Evolutionary conservation across 2,888 invertebrate species (phyloP).

Genomic region (Elaeidobius kamerunicus): DNA sequence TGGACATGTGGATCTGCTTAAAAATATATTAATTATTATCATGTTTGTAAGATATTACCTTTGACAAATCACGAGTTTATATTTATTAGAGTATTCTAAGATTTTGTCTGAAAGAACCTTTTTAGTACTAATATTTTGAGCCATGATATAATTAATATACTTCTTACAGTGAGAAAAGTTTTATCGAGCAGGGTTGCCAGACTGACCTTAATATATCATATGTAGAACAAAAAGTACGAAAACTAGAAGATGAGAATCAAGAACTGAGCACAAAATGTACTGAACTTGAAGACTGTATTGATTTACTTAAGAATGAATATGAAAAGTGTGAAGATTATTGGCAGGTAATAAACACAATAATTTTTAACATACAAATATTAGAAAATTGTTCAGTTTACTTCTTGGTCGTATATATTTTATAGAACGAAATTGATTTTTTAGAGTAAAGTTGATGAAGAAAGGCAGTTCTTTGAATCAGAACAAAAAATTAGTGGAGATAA

Average conservation of each 20-base stretch:
- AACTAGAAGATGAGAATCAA: constrained; percentile 46
- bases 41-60: no score
- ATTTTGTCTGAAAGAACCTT: no score
- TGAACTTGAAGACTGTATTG: constrained; percentile 71
- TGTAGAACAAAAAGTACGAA: constrained; percentile 35
- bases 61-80: no score
- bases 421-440: constrained; percentile 46
- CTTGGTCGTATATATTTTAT: not conserved
- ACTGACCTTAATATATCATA: constrained; percentile 36
- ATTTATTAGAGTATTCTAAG: no score
- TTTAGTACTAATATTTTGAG: no score
- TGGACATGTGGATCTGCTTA: no score
- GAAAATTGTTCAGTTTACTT: not conserved
- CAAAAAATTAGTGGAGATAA: constrained; percentile 74
- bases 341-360: constrained; percentile 47
- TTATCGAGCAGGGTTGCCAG: constrained; percentile 34
- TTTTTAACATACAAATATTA: not conserved
- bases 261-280: constrained; percentile 53
- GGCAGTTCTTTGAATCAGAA: constrained; percentile 70
- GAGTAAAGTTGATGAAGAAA: constrained; percentile 73
- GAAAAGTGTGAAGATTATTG: constrained; percentile 88
- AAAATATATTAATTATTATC: no score
- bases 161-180: constrained; percentile 21
- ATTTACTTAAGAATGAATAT: constrained; percentile 72
- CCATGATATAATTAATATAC: no score